Evolutionary conservation across 2,888 invertebrate genomes (phyloP), one percentile per base, ranked within the genome.

Genomic region (Chrysolina americana): DNA sequence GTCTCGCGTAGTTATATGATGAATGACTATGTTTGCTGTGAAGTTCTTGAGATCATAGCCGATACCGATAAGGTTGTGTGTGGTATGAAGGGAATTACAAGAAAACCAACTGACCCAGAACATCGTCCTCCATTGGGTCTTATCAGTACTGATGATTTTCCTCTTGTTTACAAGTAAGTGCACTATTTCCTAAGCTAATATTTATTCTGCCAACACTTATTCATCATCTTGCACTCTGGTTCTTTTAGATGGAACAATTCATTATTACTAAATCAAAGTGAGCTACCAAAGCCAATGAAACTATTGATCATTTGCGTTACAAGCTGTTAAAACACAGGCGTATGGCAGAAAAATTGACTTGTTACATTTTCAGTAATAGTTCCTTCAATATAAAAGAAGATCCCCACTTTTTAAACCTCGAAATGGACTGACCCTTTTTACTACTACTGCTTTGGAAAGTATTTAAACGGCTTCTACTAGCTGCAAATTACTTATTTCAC

Each of bases 31-130:
- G 93, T 96, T 74, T 94, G 96, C 91, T 96, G 96, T 88, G 96
- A 96, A 90, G 94, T 96, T 68, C 91, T 96, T 84, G 95, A 95
- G 91, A 94, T 95, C 78, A 94, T 94, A 87, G 93, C 94, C 64
- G 95, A 96, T 87, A 93, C 94, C 70, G 95, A 96, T 89, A 96
- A 96, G 90, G 92, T 96, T 90, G 93, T 94, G 83, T 92, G 95
- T 87, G 95, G 95, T 87, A 95, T 96, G 95, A 94, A 95, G 89
- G 94, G 94, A 78, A 90, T 92, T 81, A 91, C 94, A 81, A 90
- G 93, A 84, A 90, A 91, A 77, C 90, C 93, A 28, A 92, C 93
- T 83, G 92, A 93, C 85, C 93, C 94, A 74, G 91, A 92, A 80
- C 92, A 92, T 82, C 92, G 92, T 87, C 92, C 94, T 77, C 92